Conservation (phyloP, 2,888 invertebrate species). For the Anthoptus insignis region DNA sequence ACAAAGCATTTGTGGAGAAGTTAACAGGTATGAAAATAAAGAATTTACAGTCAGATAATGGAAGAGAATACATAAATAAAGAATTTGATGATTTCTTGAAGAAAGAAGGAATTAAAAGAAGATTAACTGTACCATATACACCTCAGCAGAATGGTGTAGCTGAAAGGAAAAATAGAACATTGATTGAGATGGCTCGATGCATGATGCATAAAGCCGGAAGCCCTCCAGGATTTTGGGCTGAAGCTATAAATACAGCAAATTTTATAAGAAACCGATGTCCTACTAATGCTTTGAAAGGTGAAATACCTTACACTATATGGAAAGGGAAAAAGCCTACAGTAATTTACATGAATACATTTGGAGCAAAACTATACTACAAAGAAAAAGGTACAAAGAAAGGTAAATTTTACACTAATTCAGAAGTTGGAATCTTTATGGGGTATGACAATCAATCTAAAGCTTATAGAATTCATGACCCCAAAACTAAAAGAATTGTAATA, state of each 20-base stretch:
- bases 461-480: constrained; percentile 39
- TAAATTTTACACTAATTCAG: constrained; percentile 35
- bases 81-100: constrained; percentile 18
- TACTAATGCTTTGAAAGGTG: constrained; percentile 7
- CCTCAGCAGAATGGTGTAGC: constrained; percentile 21
- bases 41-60: constrained; percentile 17
- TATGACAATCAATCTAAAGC: constrained; percentile 31
- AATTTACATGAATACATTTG: constrained; percentile 40
- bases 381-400: constrained; percentile 35
- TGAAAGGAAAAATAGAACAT: constrained; percentile 31
- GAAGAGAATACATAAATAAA: constrained; percentile 13
- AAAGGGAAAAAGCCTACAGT: constrained; percentile 31
- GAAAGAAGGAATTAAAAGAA: constrained; percentile 12
- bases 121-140: constrained; percentile 21
- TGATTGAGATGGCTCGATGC: constrained; percentile 41
- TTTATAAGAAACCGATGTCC: constrained; percentile 32
- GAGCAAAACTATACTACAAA: constrained; percentile 39
- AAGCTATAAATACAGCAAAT: constrained; percentile 23
- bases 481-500: background rate
- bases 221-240: constrained; percentile 24
- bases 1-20: constrained; percentile 4
- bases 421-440: constrained; percentile 34
- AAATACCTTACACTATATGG: constrained; percentile 28
- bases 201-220: constrained; percentile 42
- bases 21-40: constrained; percentile 23